Conservation (phyloP, 2,797 vertebrate species). For the Acanthis flammea region DNA sequence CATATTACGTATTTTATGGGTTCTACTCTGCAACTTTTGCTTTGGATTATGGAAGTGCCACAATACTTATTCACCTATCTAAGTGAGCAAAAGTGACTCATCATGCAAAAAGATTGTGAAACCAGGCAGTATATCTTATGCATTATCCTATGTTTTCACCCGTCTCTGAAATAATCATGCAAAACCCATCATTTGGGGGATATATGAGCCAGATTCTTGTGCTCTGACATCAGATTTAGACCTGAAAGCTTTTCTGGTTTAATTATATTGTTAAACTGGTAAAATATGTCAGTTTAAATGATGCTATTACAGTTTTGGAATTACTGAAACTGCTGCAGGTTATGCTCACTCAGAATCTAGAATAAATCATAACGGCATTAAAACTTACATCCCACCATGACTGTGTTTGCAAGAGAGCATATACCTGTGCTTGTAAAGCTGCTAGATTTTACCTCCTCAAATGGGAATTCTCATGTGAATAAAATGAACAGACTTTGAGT, state of each 20-base stretch:
- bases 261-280: slow-evolving; percentile 18
- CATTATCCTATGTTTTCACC: background rate
- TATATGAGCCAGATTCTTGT: slow-evolving; percentile 18
- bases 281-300: background rate
- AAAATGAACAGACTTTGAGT: background rate
- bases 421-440: background rate
- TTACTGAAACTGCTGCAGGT: background rate
- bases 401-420: background rate
- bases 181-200: background rate
- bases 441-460: background rate
- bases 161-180: background rate
- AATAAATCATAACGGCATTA: background rate
- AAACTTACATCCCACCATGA: background rate
- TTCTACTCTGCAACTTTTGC: background rate
- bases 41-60: background rate
- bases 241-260: background rate
- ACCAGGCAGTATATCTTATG: background rate
- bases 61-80: background rate
- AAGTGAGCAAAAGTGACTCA: slow-evolving; percentile 24
- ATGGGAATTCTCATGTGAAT: background rate
- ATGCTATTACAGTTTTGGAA: background rate
- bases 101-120: slow-evolving; percentile 14
- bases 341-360: background rate
- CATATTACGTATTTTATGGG: background rate
- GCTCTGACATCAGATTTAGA: slow-evolving; percentile 34